Base-by-base conservation (phyloP, 2,113 vertebrate species). In the Eolophus roseicapilla region DNA sequence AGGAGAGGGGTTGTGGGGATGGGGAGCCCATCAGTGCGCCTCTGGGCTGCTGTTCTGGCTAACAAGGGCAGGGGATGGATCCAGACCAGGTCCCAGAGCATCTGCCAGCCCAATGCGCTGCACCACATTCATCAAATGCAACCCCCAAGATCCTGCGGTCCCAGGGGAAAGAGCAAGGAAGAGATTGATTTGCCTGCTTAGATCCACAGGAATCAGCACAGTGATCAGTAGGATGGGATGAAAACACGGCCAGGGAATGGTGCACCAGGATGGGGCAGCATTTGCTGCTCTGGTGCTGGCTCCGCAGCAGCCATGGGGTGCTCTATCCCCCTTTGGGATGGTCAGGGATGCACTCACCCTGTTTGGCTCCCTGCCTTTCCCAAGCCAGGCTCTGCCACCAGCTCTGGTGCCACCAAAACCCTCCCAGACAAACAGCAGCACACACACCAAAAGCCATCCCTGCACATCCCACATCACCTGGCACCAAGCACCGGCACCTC, bases 401-500 rank as follows among this genome's bases (percentile, higher is more conserved):
- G 44, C 70, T 60, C 37, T 31, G 3, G 67, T 14, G 59, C 82
- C 74, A 44, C 59, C 79, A 57, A 52, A 23, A 3, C 27, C 53
- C 12, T 5, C 17, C 5, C 19, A 6, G 88, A 47, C 52, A 76
- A 82, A 50, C 1, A 0, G 14, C 1, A 3, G 49, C 78, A 59
- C 5, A 10, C 1, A 2, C 1, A 0, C 64, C 2, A 1, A 35
- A 35, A 49, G 33, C 78, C 68, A 20, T 3, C 73, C 71, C 70
- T 6, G 31, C 2, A 2, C 43, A 8, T 21, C 62, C 47, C 35
- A 4, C 5, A 2, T n/a, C 0, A 0, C 50, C 44, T 16, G 0
- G 49, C 80, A 64, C 46, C 69, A 20, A 28, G 21, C 5, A 39
- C 64, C 23, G 0, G 49, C 57, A 25, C 46, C 7, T 50, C 2